phyloP scores from a whole-genome alignment of 2,797 vertebrate species.

The Ctenosaura bakeri region DNA sequence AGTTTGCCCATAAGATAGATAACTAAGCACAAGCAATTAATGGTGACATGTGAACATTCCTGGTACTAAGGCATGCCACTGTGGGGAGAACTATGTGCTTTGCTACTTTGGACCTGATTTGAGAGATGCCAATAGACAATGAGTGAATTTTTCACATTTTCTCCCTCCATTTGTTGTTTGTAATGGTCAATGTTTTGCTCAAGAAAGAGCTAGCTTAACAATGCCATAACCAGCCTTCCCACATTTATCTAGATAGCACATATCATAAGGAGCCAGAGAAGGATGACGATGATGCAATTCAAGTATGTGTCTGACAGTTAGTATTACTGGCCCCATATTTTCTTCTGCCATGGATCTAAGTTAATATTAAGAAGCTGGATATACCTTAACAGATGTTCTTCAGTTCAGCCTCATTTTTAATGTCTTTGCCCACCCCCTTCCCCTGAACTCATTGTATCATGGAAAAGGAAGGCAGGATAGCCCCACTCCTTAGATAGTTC shows the following conservation, averaged over 20 bases:
- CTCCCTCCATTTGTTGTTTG: neutral
- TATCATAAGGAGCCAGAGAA: neutral
- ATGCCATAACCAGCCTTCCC: neutral
- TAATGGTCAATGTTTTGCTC: neutral
- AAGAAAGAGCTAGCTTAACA: neutral
- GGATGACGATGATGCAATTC: neutral
- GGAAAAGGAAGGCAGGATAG: constrained; percentile 66
- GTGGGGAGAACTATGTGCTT: neutral
- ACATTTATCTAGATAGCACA: neutral
- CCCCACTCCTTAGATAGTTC: constrained; percentile 60
- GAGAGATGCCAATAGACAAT: neutral
- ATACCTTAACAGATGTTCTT: neutral
- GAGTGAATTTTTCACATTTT: neutral
- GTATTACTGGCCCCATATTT: neutral
- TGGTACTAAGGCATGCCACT: neutral
- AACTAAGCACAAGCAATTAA: neutral
- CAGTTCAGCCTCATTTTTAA: neutral
- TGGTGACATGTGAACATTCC: neutral
- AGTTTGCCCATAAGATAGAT: neutral
- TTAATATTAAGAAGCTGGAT: neutral
- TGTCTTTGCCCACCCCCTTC: constrained; percentile 55
- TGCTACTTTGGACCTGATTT: neutral
- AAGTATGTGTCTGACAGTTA: neutral
- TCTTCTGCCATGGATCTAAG: neutral
- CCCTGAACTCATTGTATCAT: constrained; percentile 60